These are phyloP conservation scores for Leucoraja ocellata DNA, from an alignment of 2,797 vertebrate species.

Conservation along the genomic window DNA sequence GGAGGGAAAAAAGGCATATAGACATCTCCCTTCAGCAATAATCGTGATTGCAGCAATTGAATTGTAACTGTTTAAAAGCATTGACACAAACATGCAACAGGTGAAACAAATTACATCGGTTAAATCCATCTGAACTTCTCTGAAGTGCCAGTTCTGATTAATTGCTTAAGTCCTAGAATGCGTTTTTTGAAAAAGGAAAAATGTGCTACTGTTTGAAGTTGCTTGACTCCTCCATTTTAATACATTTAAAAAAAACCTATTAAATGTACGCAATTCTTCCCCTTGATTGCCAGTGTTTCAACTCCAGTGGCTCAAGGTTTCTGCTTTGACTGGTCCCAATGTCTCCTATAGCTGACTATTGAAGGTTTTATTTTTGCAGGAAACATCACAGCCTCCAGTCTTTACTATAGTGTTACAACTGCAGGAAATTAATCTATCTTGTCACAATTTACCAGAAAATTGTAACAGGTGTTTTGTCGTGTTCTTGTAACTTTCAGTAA, in stretches of 20 bases:
- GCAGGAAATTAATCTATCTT: slow-evolving; percentile 22
- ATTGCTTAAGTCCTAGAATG: not conserved
- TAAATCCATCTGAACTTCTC: not conserved
- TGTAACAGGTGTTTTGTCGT: not conserved
- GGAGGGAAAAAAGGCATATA: not conserved
- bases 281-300: not conserved
- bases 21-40: too few species aligned
- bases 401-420: not conserved
- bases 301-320: not conserved
- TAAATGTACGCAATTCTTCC: not conserved
- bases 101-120: not conserved
- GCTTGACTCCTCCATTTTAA: not conserved
- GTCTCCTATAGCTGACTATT: not conserved
- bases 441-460: slow-evolving; percentile 19
- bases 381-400: not conserved
- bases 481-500: not conserved
- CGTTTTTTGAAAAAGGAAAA: not conserved
- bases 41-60: not conserved
- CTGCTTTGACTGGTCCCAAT: not conserved
- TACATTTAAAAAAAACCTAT: too few species aligned
- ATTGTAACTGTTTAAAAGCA: not conserved
- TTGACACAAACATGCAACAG: not conserved
- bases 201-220: not conserved
- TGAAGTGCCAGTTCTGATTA: not conserved
- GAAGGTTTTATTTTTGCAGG: not conserved